Base-by-base conservation (phyloP, 92 coral and sea anemone genomes). In the Plumapathes pennacea region DNA sequence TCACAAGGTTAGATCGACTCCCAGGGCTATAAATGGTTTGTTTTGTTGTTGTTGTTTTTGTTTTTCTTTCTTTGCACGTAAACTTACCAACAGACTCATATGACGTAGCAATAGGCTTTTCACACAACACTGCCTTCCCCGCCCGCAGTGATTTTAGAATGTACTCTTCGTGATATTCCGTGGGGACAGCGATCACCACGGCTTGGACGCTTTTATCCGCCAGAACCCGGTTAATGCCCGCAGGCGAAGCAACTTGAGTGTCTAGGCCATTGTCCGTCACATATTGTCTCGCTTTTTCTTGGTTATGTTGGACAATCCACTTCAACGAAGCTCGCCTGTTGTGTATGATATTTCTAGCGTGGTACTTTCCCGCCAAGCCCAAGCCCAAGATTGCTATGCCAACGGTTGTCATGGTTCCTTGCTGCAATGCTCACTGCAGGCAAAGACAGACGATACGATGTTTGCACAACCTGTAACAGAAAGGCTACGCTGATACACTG, bases 121-220 rank as follows among this genome's bases (percentile, higher is more conserved):
- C 99, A 47, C 99, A 94, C 15, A 94, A 84, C 59, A 94, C 96
- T 1, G 99, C 94, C 71, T 94, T 94, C 2, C 88, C 90, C 10
- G 94, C 90, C 38, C 53, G 48, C 53, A 94, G 69, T 36, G 84
- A 77, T 24, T 40, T 72, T 44, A 94, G 8, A 2, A 94, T 89
- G 33, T 65, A 43, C 7, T 81, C 69, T 25, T 88, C 94, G 38
- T 88, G 99, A 9, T 69, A 57, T 13, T 42, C 22, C 24, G 99
- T 94, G n/a, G 99, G 99, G 10, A 96, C 85, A 22, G 89, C 67
- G 5, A 94, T 59, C 15, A 94, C 64, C 17, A 83, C 94, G 3
- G 94, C 99, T 12, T 45, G 25, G 0, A 89, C 85, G 14, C 44
- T 48, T 6, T 67, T 34, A 64, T 94, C 99, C 27, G 41, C 31